These are phyloP conservation scores for Henricia sp. DNA, from an alignment of 53 echinoderm and acorn worm genomes.

Conservation along the genomic window DNA sequence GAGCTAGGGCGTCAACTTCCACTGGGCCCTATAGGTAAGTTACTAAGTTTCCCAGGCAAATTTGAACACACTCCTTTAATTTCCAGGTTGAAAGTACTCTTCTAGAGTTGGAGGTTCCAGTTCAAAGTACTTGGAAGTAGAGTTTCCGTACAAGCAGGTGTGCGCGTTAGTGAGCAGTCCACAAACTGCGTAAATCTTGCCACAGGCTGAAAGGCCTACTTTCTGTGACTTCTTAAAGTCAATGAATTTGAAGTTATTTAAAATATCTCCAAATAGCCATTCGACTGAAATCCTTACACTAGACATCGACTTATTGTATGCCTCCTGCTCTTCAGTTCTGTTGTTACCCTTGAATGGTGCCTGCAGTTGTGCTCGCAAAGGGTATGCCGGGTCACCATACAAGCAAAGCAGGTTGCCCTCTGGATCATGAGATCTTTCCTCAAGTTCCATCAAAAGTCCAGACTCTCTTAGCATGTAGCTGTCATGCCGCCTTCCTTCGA, in stretches of 20 bases:
- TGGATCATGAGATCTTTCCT: constrained; percentile 9
- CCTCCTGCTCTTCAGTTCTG: constrained; percentile 6
- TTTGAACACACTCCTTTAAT: too few species aligned
- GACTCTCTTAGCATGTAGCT: constrained; percentile 45
- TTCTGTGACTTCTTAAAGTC: constrained; percentile 35
- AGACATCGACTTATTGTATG: constrained; percentile 41
- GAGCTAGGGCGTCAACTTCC: too few species aligned
- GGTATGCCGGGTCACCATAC: constrained; percentile 47
- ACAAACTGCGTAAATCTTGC: too few species aligned
- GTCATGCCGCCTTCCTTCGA: constrained; percentile 49
- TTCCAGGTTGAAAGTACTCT: constrained; percentile 34
- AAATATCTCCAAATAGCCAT: constrained; percentile 52
- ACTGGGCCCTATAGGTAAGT: too few species aligned
- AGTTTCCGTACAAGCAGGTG: constrained; percentile 34
- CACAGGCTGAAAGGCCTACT: constrained; percentile 22
- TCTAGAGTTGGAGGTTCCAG: constrained; percentile 40
- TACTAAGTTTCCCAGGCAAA: too few species aligned
- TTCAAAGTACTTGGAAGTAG: constrained; percentile 40
- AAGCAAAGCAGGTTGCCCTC: constrained; percentile 26
- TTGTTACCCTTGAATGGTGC: constrained; percentile 29
- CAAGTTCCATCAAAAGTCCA: constrained; percentile 19
- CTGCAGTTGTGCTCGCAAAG: constrained; percentile 33
- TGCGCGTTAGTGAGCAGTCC: constrained; percentile 50
- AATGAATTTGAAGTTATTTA: too few species aligned
- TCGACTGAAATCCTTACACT: constrained; percentile 46